Percentiles rank a stretch among this genome's conserved stretches.
Conservation (phyloP, 1,140 invertebrate genomes). For the Philotrypesis tridentata region DNA sequence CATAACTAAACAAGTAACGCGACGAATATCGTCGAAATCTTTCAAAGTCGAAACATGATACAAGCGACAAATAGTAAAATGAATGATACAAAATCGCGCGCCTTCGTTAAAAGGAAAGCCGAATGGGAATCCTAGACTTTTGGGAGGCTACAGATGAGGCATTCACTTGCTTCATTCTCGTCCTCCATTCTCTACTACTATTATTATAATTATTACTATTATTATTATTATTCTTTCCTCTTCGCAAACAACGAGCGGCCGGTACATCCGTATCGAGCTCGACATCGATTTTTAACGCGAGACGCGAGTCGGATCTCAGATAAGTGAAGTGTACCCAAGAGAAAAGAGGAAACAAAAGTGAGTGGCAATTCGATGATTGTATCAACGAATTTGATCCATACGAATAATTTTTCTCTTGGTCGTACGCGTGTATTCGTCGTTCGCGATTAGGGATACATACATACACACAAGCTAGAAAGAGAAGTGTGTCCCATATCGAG, state of each 20-base stretch:
- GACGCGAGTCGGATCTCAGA: slow-evolving; percentile 39
- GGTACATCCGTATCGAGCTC: slow-evolving; percentile 28
- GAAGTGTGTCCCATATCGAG: slow-evolving; percentile 4
- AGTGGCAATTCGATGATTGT: background rate
- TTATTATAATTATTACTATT: slow-evolving; percentile 30
- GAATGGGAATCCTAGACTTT: slow-evolving; percentile 32
- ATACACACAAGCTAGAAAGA: slow-evolving; percentile 1
- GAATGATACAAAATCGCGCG: slow-evolving; percentile 37
- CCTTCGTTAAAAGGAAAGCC: slow-evolving; percentile 34
- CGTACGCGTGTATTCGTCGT: background rate
- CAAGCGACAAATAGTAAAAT: slow-evolving; percentile 32
- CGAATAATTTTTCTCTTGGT: background rate
- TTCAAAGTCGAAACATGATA: slow-evolving; percentile 23
- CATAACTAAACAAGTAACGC: slow-evolving; percentile 37
- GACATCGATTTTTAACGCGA: slow-evolving; percentile 39
- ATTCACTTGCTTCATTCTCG: slow-evolving; percentile 23
- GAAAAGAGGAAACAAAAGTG: background rate
- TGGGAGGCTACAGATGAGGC: slow-evolving; percentile 14
- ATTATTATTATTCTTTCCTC: slow-evolving; percentile 39
- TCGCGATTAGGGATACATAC: background rate
- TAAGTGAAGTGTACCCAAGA: slow-evolving; percentile 17
- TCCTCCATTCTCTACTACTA: slow-evolving; percentile 35
- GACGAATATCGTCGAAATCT: slow-evolving; percentile 32
- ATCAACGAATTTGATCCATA: slow-evolving; percentile 21
- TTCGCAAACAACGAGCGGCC: slow-evolving; percentile 43